Evolutionary conservation across 2,113 vertebrate genomes (phyloP).

Genomic region (Siniperca chuatsi): DNA sequence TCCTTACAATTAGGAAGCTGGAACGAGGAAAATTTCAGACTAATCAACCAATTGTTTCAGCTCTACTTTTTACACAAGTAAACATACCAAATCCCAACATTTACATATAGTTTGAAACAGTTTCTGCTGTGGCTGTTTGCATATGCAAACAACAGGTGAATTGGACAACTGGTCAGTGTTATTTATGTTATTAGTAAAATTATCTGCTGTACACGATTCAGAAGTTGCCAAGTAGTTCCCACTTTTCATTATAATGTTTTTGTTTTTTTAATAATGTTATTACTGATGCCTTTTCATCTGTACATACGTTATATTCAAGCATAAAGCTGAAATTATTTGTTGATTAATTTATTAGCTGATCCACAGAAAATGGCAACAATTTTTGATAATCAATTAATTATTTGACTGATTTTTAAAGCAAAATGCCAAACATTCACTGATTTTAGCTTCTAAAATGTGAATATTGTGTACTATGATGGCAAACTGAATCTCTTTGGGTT

Average conservation of each 20-base stretch:
- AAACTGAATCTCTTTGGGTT: not conserved
- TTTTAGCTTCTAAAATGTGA: not conserved
- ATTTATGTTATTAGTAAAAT: not conserved
- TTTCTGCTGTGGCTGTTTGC: not conserved
- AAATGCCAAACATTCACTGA: not conserved
- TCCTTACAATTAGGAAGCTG: not conserved
- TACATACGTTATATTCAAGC: not conserved
- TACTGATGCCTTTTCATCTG: not conserved
- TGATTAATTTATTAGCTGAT: not conserved
- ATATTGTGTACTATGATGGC: not conserved
- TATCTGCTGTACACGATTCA: not conserved
- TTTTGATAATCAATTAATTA: not conserved
- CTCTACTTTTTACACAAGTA: not conserved
- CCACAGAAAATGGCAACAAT: not conserved
- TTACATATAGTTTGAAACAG: not conserved
- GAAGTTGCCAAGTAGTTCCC: not conserved
- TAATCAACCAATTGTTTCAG: not conserved
- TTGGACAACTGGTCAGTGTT: not conserved
- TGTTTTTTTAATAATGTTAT: not conserved
- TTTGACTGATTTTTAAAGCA: not conserved
- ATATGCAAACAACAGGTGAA: not conserved
- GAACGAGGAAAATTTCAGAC: not conserved
- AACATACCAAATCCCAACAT: too few relatives aligned
- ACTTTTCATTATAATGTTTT: not conserved
- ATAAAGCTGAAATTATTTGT: not conserved